These are phyloP conservation scores for Cosmorhoe ocellata DNA, from an alignment of 2,888 invertebrate genomes.

Conservation along the genomic window DNA sequence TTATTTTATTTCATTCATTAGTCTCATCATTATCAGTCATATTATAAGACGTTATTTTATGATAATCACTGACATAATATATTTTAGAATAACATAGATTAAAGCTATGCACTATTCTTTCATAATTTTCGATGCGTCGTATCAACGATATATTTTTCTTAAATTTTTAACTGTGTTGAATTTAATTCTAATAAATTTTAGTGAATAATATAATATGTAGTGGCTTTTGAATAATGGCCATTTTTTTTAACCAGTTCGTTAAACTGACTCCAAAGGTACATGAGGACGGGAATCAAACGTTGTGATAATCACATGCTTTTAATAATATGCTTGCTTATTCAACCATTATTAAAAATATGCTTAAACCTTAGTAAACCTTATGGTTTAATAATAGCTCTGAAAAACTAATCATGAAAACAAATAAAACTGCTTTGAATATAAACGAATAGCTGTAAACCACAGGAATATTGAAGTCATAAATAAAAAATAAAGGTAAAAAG, in stretches of 20 bases:
- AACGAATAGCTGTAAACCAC: too few relatives aligned
- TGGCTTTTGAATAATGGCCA: slow-evolving; percentile 12
- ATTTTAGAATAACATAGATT: slow-evolving; percentile 57
- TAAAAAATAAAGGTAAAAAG: slow-evolving; percentile 11
- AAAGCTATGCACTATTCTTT: slow-evolving; percentile 52
- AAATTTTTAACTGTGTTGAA: slow-evolving; percentile 22
- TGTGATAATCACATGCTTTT: slow-evolving; percentile 28
- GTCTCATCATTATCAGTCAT: slow-evolving; percentile 61
- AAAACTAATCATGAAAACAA: too few relatives aligned
- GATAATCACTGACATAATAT: slow-evolving; percentile 41
- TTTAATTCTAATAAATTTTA: slow-evolving; percentile 25
- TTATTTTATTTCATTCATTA: slow-evolving; percentile 38
- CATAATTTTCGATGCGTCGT: slow-evolving; percentile 55
- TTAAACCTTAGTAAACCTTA: too few relatives aligned
- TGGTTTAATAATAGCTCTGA: too few relatives aligned
- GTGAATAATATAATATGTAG: slow-evolving; percentile 6
- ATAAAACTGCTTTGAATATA: too few relatives aligned
- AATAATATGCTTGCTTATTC: slow-evolving; percentile 7
- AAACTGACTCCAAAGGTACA: slow-evolving; percentile 32
- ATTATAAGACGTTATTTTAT: slow-evolving; percentile 44
- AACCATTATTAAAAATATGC: too few relatives aligned
- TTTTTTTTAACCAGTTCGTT: slow-evolving; percentile 12
- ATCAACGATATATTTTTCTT: slow-evolving; percentile 39
- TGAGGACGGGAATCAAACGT: slow-evolving; percentile 39
- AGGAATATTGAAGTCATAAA: too few relatives aligned